Percentiles rank a stretch among this genome's conserved stretches.
phyloP scores from a whole-genome alignment of 2,888 invertebrate species.

The Ischnus inquisitorius region DNA sequence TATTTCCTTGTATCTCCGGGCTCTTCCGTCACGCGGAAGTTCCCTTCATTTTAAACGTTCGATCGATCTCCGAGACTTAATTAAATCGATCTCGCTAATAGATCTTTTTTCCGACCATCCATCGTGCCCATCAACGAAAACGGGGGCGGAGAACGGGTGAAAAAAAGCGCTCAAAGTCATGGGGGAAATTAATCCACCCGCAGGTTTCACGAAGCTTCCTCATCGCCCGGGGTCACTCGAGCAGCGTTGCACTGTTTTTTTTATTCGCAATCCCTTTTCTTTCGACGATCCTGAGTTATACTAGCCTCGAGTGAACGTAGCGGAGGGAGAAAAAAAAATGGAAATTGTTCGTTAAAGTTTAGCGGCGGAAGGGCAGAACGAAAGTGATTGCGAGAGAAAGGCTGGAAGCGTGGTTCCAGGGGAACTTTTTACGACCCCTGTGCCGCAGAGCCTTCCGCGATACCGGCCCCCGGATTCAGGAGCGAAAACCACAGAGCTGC shows the following conservation, averaged over 20 bases:
- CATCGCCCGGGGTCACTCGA: slow-evolving; percentile 21
- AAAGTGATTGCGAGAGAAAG: slow-evolving; percentile 34
- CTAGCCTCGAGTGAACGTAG: slow-evolving; percentile 8
- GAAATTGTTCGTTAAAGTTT: slow-evolving; percentile 39
- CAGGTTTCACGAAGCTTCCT: slow-evolving; percentile 31
- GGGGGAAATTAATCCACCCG: slow-evolving; percentile 33
- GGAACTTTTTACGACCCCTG: slow-evolving; percentile 30
- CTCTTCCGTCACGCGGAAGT: background rate
- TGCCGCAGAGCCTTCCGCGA: background rate
- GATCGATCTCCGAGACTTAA: slow-evolving; percentile 14
- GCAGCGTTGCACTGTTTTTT: slow-evolving; percentile 30
- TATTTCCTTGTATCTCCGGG: background rate
- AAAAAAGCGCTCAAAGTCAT: background rate
- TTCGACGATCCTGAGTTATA: slow-evolving; percentile 28
- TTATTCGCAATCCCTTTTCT: slow-evolving; percentile 38
- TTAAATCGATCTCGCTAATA: slow-evolving; percentile 54
- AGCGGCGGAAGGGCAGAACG: slow-evolving; percentile 12
- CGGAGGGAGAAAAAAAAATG: background rate
- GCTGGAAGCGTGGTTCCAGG: background rate
- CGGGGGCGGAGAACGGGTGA: background rate
- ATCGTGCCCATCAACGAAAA: slow-evolving; percentile 11
- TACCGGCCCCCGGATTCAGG: slow-evolving; percentile 2
- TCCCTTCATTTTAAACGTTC: slow-evolving; percentile 4
- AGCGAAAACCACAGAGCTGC: slow-evolving; percentile 3
- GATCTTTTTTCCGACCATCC: slow-evolving; percentile 33